Conservation (phyloP, 2,113 vertebrate species). For the Labeo rohita region DNA sequence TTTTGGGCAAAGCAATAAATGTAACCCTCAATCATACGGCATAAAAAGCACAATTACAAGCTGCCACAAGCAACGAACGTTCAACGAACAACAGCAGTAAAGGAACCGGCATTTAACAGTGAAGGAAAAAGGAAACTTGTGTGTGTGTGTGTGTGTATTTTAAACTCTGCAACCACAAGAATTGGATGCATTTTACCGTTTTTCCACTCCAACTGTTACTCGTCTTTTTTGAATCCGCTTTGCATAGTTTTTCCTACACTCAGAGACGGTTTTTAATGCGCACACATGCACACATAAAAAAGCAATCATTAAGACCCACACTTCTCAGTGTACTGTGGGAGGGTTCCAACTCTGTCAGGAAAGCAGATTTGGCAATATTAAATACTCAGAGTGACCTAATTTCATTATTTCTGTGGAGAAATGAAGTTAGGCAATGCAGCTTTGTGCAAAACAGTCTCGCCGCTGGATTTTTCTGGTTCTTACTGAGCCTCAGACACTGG, state of each 20-base stretch:
- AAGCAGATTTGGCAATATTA: conserved; percentile 21
- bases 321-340: neutral
- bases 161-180: conserved; percentile 31
- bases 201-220: conserved; percentile 32
- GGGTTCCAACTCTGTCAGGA: conserved; percentile 5
- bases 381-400: neutral
- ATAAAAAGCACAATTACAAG: conserved; percentile 70
- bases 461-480: neutral
- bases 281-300: neutral
- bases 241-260: conserved; percentile 44
- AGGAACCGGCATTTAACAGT: conserved; percentile 32
- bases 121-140: conserved; percentile 3
- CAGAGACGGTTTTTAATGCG: conserved; percentile 9
- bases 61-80: conserved; percentile 44
- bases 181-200: conserved; percentile 29
- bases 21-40: conserved; percentile 15
- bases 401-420: conserved; percentile 6
- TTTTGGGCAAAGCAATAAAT: conserved; percentile 62
- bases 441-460: conserved; percentile 5
- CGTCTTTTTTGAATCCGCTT: conserved; percentile 15
- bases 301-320: neutral
- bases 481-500: neutral
- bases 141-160: conserved; percentile 19
- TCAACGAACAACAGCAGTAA: conserved; percentile 56
- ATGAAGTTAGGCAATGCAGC: neutral